Conservation (phyloP, 2,113 vertebrate species). For the Tylochromis polylepis region DNA sequence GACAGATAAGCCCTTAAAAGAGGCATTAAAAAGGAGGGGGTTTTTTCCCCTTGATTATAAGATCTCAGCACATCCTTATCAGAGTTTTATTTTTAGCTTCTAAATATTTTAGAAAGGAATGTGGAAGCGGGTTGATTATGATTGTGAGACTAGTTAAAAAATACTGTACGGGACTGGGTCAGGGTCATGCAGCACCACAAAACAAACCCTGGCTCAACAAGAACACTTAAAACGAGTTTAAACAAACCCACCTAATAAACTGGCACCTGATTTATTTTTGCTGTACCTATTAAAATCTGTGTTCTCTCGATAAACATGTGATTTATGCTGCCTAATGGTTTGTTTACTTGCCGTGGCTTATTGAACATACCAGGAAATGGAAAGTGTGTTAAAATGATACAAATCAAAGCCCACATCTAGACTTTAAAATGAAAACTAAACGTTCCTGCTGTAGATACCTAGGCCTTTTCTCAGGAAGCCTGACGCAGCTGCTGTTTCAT, state of each 20-base stretch:
- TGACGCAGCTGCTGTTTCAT: neutral
- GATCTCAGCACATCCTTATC: neutral
- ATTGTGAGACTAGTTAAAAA: neutral
- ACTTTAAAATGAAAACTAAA: neutral
- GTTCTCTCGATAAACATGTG: neutral
- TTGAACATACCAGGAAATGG: neutral
- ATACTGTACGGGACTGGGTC: neutral
- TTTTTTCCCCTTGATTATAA: neutral
- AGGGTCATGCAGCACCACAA: neutral
- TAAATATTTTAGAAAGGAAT: neutral
- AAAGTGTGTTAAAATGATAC: neutral
- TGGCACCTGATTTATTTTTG: neutral
- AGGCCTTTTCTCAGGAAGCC: neutral
- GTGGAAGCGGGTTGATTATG: neutral
- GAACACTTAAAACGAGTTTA: neutral
- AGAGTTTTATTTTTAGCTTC: neutral
- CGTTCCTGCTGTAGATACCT: neutral
- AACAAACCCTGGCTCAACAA: neutral
- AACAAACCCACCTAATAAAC: neutral
- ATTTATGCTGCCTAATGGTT: neutral
- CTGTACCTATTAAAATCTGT: neutral
- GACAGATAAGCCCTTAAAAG: conserved; percentile 3
- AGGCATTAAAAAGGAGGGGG: neutral
- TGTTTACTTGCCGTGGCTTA: neutral
- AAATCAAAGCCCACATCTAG: neutral